phyloP scores from a whole-genome alignment of 2,888 invertebrate genomes.

The Andrena hattorfiana region DNA sequence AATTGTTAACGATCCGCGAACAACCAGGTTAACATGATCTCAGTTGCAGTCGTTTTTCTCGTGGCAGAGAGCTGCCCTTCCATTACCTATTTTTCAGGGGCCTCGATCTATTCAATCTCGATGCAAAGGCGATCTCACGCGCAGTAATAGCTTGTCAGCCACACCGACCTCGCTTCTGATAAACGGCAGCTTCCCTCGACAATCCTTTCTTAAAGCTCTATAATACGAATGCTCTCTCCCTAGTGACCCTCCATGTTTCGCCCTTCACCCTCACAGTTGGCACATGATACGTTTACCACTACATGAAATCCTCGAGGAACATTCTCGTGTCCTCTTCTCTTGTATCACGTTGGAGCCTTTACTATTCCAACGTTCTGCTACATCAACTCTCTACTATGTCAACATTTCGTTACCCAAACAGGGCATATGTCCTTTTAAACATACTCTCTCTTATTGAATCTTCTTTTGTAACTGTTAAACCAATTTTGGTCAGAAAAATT shows the following conservation, averaged over 20 bases:
- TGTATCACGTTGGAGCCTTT: too few relatives aligned
- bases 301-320: constrained; percentile 42
- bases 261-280: constrained; percentile 28
- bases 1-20: constrained; percentile 28
- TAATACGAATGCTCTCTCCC: constrained; percentile 52
- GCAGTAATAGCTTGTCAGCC: constrained; percentile 77
- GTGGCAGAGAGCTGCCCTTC: constrained; percentile 8
- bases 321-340: background rate
- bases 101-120: constrained; percentile 74
- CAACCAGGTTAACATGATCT: constrained; percentile 60
- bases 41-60: constrained; percentile 50
- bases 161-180: constrained; percentile 72
- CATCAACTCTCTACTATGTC: too few relatives aligned
- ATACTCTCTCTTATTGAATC: too few relatives aligned
- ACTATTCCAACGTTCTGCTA: too few relatives aligned
- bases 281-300: constrained; percentile 58
- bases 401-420: too few relatives aligned
- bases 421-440: too few relatives aligned
- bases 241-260: constrained; percentile 11
- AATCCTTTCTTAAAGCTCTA: constrained; percentile 68
- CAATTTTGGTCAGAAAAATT: too few relatives aligned
- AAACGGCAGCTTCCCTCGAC: constrained; percentile 72
- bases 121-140: constrained; percentile 76
- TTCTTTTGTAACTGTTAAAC: too few relatives aligned
- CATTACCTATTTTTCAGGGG: constrained; percentile 69